A percentile compares a stretch with the other conserved stretches of the same genome.
Conservation (phyloP, 2,113 vertebrate species). For the Scortum barcoo region DNA sequence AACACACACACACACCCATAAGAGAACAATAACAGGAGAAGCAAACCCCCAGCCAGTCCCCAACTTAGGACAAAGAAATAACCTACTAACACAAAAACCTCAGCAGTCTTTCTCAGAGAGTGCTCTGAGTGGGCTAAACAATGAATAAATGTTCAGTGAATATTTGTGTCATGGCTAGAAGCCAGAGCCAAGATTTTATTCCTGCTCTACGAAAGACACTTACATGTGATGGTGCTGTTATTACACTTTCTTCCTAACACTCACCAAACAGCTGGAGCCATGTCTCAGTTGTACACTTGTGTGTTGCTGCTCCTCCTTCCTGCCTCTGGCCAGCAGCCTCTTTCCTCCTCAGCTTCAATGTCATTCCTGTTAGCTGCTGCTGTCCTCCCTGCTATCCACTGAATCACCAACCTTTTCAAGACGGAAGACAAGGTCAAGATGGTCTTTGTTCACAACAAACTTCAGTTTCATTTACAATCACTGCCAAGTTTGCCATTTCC, state of each 20-base stretch:
- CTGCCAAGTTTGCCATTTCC: conserved; percentile 44
- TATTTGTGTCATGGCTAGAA: conserved; percentile 55
- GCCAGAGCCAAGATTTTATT: conserved; percentile 26
- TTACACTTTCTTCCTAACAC: neutral
- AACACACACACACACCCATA: neutral
- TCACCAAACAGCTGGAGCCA: conserved; percentile 1
- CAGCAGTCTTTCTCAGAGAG: neutral
- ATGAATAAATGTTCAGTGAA: conserved; percentile 48
- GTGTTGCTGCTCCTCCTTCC: neutral
- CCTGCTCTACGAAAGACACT: neutral
- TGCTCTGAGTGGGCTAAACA: conserved; percentile 10
- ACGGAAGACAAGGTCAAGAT: conserved; percentile 46
- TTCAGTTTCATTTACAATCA: conserved; percentile 44
- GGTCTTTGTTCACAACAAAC: conserved; percentile 40
- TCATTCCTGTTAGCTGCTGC: conserved; percentile 20
- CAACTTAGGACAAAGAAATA: conserved; percentile 26
- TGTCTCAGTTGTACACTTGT: neutral
- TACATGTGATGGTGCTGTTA: conserved; percentile 4
- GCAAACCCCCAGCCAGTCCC: neutral
- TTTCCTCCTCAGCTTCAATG: conserved; percentile 15
- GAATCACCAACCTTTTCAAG: conserved; percentile 48
- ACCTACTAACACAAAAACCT: conserved; percentile 35
- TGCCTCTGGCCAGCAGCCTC: conserved; percentile 16
- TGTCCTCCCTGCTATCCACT: conserved; percentile 20
- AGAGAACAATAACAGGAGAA: conserved; percentile 5